Evolutionary conservation across 2,113 vertebrate genomes (phyloP).

Genomic region (Oncorhynchus nerka): DNA sequence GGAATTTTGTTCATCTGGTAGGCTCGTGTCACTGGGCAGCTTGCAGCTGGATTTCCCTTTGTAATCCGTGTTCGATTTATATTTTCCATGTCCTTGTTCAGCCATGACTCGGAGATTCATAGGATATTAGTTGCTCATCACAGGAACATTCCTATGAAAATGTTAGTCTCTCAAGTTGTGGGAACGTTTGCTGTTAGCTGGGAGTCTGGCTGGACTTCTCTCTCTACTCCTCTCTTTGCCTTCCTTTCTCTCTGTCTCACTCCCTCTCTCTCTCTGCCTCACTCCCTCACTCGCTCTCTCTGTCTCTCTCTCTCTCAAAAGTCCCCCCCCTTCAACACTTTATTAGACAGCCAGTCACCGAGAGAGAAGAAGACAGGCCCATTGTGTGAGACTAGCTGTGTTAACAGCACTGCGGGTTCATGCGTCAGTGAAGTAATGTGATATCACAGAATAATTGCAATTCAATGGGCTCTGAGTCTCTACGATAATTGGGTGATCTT

Average conservation of each 20-base stretch:
- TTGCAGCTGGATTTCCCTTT: too few relatives aligned
- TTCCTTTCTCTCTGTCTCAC: conserved; percentile 1
- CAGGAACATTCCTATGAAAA: too few relatives aligned
- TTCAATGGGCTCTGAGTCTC: conserved; percentile 35
- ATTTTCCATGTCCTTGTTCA: too few relatives aligned
- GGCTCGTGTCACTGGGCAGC: too few relatives aligned
- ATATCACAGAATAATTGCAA: conserved; percentile 54
- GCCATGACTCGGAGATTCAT: too few relatives aligned
- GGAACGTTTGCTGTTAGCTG: too few relatives aligned
- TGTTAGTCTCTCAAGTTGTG: too few relatives aligned
- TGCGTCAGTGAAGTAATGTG: conserved; percentile 41
- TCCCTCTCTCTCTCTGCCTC: too few relatives aligned
- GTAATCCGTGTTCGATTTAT: too few relatives aligned
- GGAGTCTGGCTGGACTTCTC: background rate
- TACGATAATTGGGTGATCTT: conserved; percentile 33
- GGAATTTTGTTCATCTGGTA: too few relatives aligned
- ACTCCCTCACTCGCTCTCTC: conserved; percentile 17
- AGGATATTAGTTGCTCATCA: too few relatives aligned
- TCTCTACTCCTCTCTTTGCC: conserved; percentile 14
- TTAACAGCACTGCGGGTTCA: conserved; percentile 31
- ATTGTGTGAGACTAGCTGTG: conserved; percentile 35
- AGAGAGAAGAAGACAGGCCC: conserved; percentile 24
- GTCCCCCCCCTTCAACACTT: conserved; percentile 12
- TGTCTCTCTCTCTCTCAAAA: background rate
- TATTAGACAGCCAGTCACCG: conserved; percentile 16